phyloP scores from a whole-genome alignment of 2,113 vertebrate species.

The Odontophorus gujanensis region DNA sequence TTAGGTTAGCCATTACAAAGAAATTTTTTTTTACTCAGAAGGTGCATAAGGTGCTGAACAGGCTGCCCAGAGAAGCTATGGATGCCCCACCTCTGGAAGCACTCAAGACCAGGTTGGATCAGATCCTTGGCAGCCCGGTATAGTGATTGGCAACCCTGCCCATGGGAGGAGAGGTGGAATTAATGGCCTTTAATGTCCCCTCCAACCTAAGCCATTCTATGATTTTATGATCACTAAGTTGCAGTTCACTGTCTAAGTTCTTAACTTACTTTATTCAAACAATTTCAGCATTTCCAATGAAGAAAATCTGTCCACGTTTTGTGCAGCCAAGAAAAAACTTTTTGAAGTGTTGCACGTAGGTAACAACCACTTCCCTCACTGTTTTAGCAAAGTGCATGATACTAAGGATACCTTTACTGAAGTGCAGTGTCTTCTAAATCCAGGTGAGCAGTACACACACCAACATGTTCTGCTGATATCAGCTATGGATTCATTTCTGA shows the following conservation, averaged over 20 bases:
- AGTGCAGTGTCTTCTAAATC: background rate
- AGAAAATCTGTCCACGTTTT: background rate
- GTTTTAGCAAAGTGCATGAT: background rate
- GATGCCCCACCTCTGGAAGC: too few species aligned
- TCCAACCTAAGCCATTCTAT: too few species aligned
- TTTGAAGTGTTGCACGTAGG: background rate
- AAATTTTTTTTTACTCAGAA: too few species aligned
- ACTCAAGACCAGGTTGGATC: too few species aligned
- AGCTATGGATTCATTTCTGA: background rate
- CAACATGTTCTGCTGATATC: background rate
- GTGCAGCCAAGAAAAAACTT: background rate
- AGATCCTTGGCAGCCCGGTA: too few species aligned
- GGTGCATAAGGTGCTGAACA: too few species aligned
- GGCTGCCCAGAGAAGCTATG: too few species aligned
- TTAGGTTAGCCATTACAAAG: too few species aligned
- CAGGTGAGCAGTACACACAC: background rate
- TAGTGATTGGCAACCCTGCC: too few species aligned
- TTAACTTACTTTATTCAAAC: background rate
- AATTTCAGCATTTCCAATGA: background rate
- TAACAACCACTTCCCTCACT: background rate
- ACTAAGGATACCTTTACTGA: background rate
- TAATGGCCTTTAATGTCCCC: too few species aligned
- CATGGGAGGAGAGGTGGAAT: too few species aligned
- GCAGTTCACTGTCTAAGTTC: background rate
- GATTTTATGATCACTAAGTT: background rate